phyloP scores from a whole-genome alignment of 1,140 invertebrate genomes.

The Aradophagus sp. region DNA sequence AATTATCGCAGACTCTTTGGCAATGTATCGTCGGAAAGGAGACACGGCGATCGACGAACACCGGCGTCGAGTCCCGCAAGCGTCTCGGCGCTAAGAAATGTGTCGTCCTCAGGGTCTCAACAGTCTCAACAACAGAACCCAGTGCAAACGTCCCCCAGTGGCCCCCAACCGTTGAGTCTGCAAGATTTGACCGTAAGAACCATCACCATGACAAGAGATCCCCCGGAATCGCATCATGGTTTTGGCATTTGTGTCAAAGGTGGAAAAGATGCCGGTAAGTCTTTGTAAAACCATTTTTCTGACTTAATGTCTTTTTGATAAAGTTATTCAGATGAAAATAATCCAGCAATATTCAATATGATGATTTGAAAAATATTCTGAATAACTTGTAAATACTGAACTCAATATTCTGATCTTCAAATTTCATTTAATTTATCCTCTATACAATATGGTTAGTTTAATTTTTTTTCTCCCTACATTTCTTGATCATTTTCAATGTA shows the following conservation, averaged over 20 bases:
- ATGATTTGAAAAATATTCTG: too few relatives aligned
- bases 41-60: slow-evolving; percentile 74
- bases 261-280: slow-evolving; percentile 87
- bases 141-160: slow-evolving; percentile 65
- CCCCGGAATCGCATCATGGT: slow-evolving; percentile 83
- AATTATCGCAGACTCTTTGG: slow-evolving; percentile 68
- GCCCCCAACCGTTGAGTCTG: slow-evolving; percentile 78
- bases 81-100: slow-evolving; percentile 65
- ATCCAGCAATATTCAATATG: too few relatives aligned
- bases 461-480: too few relatives aligned
- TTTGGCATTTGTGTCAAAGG: slow-evolving; percentile 93
- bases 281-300: slow-evolving; percentile 2
- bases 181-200: slow-evolving; percentile 86
- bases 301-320: not conserved
- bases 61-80: slow-evolving; percentile 84
- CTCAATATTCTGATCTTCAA: too few relatives aligned
- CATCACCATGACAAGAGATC: slow-evolving; percentile 87
- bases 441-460: too few relatives aligned
- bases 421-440: too few relatives aligned
- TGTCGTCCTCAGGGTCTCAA: slow-evolving; percentile 57
- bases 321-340: too few relatives aligned
- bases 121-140: slow-evolving; percentile 55
- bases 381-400: too few relatives aligned
- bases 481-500: too few relatives aligned
- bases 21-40: slow-evolving; percentile 65